Evolutionary conservation across 2,888 invertebrate genomes (phyloP), one percentile per base, ranked within the genome.

Genomic region (Pogonocherus hispidulus): DNA sequence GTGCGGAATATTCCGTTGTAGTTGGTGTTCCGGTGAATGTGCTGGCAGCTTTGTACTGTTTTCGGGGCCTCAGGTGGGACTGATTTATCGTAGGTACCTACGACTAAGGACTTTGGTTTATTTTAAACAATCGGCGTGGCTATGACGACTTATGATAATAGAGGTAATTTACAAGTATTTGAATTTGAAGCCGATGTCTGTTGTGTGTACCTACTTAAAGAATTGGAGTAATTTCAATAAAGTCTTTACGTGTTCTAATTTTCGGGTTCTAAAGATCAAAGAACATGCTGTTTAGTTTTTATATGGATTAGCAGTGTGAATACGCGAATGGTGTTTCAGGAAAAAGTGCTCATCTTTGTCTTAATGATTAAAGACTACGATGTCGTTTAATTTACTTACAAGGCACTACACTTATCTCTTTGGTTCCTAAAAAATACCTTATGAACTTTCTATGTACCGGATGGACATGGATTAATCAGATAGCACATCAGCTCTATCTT

Each of bases 51-150:
- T 59, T 65, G 57, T 59, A 51, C 32, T 51, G 62, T 62, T 63
- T 8, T 20, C 54, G 37, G 27, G 37, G 47, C 35, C 56, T 54
- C 65, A 65, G 65, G 65, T 65, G 65, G 51, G 37, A 57, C 59
- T 65, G 65, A 65, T 65, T 59, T 65, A 65, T 65, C 16, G 59
- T 27, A n/a, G n/a, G n/a, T n/a, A n/a, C n/a, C n/a, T n/a, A 8
- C 44, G 65, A 59, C 65, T 65, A 59, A 49, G 46, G 35, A 37
- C 14, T 54, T 14, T 18, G 41, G 44, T 19, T 49, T 37, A 22
- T 46, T 23, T 60, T 47, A 49, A 47, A 60, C 22, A 60, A 49
- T 51, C 18, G 49, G 51, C 51, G 9, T 9, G n/a, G 22, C 51
- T 51, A 41, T 32, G 9, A 20, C 19, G 37, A 22, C 46, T 47